Conservation (phyloP, 37 sponge, comb jelly and placozoan genomes). For the Aplysina aerophoba region DNA sequence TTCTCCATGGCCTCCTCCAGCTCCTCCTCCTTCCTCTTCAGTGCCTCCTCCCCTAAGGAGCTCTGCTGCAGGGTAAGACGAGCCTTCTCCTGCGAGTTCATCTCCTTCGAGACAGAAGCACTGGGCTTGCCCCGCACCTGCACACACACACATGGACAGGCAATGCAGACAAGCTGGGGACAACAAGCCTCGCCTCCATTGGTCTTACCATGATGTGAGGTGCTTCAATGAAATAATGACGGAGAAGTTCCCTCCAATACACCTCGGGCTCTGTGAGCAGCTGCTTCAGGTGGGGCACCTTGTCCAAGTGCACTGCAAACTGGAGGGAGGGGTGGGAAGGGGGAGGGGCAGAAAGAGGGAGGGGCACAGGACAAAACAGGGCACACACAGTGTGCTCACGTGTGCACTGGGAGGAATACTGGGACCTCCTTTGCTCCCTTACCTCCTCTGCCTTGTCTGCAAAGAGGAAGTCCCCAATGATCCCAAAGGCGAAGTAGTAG, state of each 20-base stretch:
- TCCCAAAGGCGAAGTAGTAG: constrained; percentile 62
- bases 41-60: constrained; percentile 71
- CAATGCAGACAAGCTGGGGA: not conserved
- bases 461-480: constrained; percentile 89
- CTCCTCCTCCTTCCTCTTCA: constrained; percentile 51
- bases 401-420: too few relatives aligned
- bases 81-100: constrained; percentile 73
- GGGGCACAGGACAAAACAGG: too few relatives aligned
- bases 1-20: constrained; percentile 65
- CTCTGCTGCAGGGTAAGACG: constrained; percentile 58
- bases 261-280: constrained; percentile 56
- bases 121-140: constrained; percentile 84
- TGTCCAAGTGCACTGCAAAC: constrained; percentile 57
- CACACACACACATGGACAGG: not conserved
- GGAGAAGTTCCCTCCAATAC: constrained; percentile 77
- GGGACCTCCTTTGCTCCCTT: not conserved
- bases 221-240: constrained; percentile 61
- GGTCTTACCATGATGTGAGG: constrained; percentile 71
- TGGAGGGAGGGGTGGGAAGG: not conserved
- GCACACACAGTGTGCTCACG: too few relatives aligned
- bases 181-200: too few relatives aligned
- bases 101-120: constrained; percentile 58
- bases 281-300: constrained; percentile 36
- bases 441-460: constrained; percentile 51
- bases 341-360: too few relatives aligned